Evolutionary conservation across 2,797 vertebrate genomes (phyloP), one percentile per base, ranked within the genome.

Genomic region (Okamejei kenojei): DNA sequence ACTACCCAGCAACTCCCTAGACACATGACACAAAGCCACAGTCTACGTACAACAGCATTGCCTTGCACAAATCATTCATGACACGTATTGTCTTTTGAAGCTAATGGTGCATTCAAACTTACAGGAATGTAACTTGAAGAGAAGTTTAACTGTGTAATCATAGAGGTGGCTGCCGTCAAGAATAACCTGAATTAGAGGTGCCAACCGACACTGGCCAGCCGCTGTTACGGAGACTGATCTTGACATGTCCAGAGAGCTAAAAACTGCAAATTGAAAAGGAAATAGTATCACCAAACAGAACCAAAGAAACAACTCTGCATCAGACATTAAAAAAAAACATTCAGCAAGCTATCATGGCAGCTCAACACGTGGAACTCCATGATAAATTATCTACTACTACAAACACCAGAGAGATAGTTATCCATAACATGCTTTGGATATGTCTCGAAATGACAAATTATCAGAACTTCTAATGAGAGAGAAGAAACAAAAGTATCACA

Each of bases 151-250:
- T 0, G 97, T 96, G 95, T 99, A 99, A 96, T 99, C 98, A 95
- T 99, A 99, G 35, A 99, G 98, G 94, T 98, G 98, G 95, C 99
- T 99, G 94, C 97, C 98, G 96, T 99, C 99, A 95, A 99, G 99
- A 95, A 99, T 96, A 90, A 99, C 99, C 95, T 99, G 99, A 95
- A 99, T 98, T 94, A 99, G 98, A 0, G 99, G 98, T 26, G 99
- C 96, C 95, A 99, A 97, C 94, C 98, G 98, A 95, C 99, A 99
- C 95, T 99, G 99, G 93, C 98, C 98, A 0, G 99, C 97, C 0
- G 98, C 97, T 95, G 99, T 98, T 93, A 98, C 98, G 23, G 98
- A 99, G 94, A 99, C 97, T 0, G 98, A 98, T 23, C 98, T 99
- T 81, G 98, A 98, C 0, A 98, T 97, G 96, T 98, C 99, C 94